These are phyloP conservation scores for Colletes collaris DNA, from an alignment of 2,888 invertebrate species.

Conservation along the genomic window DNA sequence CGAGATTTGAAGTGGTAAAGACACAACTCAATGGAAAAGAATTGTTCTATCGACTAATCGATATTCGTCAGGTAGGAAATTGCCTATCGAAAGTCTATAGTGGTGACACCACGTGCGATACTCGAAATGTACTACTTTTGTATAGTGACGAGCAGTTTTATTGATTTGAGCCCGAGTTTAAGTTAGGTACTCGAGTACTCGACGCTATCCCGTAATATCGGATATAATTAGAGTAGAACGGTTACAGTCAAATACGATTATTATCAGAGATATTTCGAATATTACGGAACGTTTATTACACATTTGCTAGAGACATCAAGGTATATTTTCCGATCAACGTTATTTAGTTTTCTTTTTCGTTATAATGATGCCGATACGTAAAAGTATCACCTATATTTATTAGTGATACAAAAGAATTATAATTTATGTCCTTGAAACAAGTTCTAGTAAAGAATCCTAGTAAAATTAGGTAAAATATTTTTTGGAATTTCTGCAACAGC, in stretches of 20 bases:
- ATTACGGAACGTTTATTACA: too few species aligned
- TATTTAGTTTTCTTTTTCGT: too few species aligned
- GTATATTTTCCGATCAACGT: too few species aligned
- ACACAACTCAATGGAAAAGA: not conserved
- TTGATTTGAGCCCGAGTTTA: slow-evolving; percentile 16
- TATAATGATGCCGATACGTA: too few species aligned
- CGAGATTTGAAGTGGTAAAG: not conserved
- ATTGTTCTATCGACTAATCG: slow-evolving; percentile 11
- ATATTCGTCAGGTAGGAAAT: slow-evolving; percentile 2
- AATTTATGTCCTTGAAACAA: too few species aligned
- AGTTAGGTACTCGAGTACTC: slow-evolving; percentile 3
- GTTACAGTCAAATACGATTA: not conserved
- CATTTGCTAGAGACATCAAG: too few species aligned
- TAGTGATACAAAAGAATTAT: too few species aligned
- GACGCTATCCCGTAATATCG: slow-evolving; percentile 6
- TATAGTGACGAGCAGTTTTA: slow-evolving; percentile 11
- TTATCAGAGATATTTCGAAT: too few species aligned
- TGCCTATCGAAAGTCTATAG: slow-evolving; percentile 5
- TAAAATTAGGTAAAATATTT: too few species aligned
- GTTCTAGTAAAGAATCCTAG: too few species aligned
- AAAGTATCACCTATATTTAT: too few species aligned
- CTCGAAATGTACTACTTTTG: slow-evolving; percentile 18
- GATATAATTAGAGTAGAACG: not conserved
- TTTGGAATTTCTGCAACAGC: too few species aligned
- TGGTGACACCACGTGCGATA: not conserved